Conservation (phyloP, 2,888 invertebrate species). For the Pomacea canaliculata region DNA sequence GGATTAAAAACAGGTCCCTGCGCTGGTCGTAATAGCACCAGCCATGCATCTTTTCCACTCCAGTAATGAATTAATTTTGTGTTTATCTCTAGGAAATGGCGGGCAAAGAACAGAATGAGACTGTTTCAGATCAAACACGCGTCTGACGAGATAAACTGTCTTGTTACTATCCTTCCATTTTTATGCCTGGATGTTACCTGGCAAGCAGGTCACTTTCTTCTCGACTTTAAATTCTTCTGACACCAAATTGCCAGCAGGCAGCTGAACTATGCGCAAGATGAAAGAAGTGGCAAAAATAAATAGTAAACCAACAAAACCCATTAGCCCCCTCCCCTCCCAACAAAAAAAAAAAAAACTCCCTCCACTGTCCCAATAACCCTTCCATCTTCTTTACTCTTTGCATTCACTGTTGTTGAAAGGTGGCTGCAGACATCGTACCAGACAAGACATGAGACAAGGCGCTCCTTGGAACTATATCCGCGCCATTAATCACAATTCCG, state of each 20-base stretch:
- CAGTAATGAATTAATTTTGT: slow-evolving; percentile 19
- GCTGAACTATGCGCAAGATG: slow-evolving; percentile 16
- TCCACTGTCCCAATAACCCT: no score
- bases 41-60: slow-evolving; percentile 3
- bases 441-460: no score
- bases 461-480: no score
- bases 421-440: no score
- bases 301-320: slow-evolving; percentile 1
- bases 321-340: not conserved
- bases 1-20: slow-evolving; percentile 11
- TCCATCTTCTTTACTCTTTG: no score
- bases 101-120: slow-evolving; percentile 1
- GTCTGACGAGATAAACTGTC: slow-evolving; percentile 9
- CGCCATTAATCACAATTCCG: no score
- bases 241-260: not conserved
- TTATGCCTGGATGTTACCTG: no score
- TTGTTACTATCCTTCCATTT: not conserved
- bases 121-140: slow-evolving; percentile 16
- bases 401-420: no score
- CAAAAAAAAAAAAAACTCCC: not conserved
- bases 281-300: slow-evolving; percentile 12
- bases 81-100: slow-evolving; percentile 14
- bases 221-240: not conserved
- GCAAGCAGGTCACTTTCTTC: not conserved
- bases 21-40: slow-evolving; percentile 7